A percentile compares a stretch with the other conserved stretches of the same genome.
Evolutionary conservation across 1,140 invertebrate species (phyloP).

Genomic region (Panulirus ornatus): DNA sequence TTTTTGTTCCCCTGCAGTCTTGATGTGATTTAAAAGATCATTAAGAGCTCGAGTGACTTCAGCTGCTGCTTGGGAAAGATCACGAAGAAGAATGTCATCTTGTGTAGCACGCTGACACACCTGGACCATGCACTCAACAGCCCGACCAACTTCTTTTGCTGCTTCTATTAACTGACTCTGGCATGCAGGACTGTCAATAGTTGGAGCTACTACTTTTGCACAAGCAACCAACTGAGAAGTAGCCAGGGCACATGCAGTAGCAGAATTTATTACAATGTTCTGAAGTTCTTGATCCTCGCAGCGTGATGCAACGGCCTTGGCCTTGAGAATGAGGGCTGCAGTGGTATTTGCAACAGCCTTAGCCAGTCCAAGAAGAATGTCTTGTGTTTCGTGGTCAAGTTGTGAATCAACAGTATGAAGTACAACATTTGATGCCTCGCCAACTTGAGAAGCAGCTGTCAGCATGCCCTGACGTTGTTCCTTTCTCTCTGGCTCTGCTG

Average conservation of each 20-base stretch:
- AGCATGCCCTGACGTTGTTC: constrained; percentile 94
- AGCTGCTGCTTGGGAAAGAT: constrained; percentile 90
- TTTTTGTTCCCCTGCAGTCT: constrained; percentile 79
- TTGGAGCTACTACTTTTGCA: constrained; percentile 89
- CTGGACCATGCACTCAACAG: constrained; percentile 93
- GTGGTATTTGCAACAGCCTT: constrained; percentile 98
- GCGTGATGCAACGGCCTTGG: constrained; percentile 94
- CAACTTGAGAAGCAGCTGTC: constrained; percentile 95
- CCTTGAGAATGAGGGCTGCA: constrained; percentile 94
- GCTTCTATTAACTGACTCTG: constrained; percentile 96
- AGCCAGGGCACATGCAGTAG: constrained; percentile 96
- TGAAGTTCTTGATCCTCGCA: constrained; percentile 83
- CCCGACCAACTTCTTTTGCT: constrained; percentile 93
- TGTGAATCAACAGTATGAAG: constrained; percentile 94
- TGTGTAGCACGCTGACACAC: constrained; percentile 87
- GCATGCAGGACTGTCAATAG: constrained; percentile 92
- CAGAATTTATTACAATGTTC: constrained; percentile 95
- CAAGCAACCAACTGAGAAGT: constrained; percentile 98
- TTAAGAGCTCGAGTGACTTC: constrained; percentile 94
- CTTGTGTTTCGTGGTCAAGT: constrained; percentile 81
- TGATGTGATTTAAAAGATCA: constrained; percentile 94
- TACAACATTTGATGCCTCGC: constrained; percentile 96
- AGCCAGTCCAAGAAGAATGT: constrained; percentile 92
- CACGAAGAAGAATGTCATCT: constrained; percentile 85
- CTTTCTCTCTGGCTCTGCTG: constrained; percentile 94